Conservation (phyloP, 2,113 vertebrate species). For the Macaca fascicularis region DNA sequence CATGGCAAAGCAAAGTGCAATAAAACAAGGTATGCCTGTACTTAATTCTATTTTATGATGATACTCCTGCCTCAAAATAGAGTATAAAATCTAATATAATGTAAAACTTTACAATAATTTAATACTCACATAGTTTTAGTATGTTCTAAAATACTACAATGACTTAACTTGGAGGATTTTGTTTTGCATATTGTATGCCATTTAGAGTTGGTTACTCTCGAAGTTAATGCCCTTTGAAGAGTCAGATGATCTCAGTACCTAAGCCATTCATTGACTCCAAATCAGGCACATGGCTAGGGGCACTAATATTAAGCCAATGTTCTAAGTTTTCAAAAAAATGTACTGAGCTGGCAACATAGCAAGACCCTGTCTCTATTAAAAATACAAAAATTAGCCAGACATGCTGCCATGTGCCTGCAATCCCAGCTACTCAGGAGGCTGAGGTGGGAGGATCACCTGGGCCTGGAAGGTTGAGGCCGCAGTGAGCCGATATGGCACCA, state of each 20-base stretch:
- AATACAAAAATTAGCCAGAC: too few relatives aligned
- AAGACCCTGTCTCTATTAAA: too few relatives aligned
- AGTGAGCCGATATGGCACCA: too few relatives aligned
- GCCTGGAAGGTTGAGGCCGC: too few relatives aligned
- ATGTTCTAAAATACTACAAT: not conserved
- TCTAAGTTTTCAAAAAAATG: not conserved
- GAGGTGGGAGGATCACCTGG: too few relatives aligned
- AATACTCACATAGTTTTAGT: not conserved
- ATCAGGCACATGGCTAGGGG: not conserved
- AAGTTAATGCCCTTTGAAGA: slow-evolving; percentile 25
- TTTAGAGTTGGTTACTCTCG: slow-evolving; percentile 18
- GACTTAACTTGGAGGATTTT: not conserved
- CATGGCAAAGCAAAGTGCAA: not conserved
- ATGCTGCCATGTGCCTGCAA: too few relatives aligned
- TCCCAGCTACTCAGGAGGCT: too few relatives aligned
- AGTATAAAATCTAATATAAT: not conserved
- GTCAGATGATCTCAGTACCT: not conserved
- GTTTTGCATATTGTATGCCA: not conserved
- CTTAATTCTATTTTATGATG: slow-evolving; percentile 20
- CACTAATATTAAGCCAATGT: not conserved
- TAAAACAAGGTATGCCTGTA: not conserved
- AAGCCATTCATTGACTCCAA: not conserved
- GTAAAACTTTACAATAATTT: not conserved
- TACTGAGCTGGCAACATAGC: too few relatives aligned
- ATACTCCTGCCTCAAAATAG: not conserved